These are phyloP conservation scores for Tribolium madens DNA, from an alignment of 1,140 invertebrate species.

Conservation along the genomic window DNA sequence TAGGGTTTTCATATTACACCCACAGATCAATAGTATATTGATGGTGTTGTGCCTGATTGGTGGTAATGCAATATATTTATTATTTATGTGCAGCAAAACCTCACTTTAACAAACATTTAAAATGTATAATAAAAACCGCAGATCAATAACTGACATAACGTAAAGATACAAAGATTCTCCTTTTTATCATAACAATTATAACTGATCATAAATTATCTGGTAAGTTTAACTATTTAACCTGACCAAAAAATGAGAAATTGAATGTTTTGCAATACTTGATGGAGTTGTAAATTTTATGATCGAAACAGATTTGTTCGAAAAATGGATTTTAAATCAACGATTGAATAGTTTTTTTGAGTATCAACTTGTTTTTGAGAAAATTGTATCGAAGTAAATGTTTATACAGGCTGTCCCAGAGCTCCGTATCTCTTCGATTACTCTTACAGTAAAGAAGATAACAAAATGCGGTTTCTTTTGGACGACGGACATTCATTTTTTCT, in stretches of 20 bases:
- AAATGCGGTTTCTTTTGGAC: too few relatives aligned
- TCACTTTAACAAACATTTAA: conserved; percentile 5
- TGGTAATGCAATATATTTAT: background rate
- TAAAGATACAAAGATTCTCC: conserved; percentile 36
- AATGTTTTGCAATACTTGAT: conserved; percentile 22
- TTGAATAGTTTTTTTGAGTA: too few relatives aligned
- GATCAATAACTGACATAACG: conserved; percentile 7
- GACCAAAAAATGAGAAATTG: conserved; percentile 34
- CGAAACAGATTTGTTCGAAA: background rate
- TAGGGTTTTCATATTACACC: background rate
- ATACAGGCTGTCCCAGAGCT: too few relatives aligned
- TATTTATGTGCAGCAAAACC: background rate
- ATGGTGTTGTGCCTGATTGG: conserved; percentile 14
- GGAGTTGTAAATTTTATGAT: background rate
- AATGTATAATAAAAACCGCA: background rate
- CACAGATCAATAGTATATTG: background rate
- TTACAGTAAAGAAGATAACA: too few relatives aligned
- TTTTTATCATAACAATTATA: background rate
- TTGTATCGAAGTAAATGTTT: too few relatives aligned
- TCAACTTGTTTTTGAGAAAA: too few relatives aligned
- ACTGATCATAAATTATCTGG: conserved; percentile 33
- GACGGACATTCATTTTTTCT: too few relatives aligned
- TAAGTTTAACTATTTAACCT: conserved; percentile 37
- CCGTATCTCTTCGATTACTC: too few relatives aligned
- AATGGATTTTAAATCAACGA: conserved; percentile 11